Percentiles rank a stretch among this genome's conserved stretches.
Evolutionary conservation across 2,113 vertebrate species (phyloP).

Genomic region (Cranoglanis bouderius): DNA sequence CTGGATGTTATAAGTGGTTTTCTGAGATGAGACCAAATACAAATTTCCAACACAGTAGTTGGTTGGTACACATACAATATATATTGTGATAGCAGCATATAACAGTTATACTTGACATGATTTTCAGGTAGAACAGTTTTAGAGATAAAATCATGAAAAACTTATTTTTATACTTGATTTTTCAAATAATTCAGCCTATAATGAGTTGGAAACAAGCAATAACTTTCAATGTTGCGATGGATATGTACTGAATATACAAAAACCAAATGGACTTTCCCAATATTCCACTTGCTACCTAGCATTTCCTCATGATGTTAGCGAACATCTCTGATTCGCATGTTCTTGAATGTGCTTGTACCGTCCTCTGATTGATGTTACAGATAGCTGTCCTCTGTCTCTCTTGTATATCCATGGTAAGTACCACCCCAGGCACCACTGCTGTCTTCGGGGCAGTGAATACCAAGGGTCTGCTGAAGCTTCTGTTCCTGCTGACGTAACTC

Average conservation of each 20-base stretch:
- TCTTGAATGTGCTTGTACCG: not conserved
- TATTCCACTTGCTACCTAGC: not conserved
- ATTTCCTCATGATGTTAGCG: not conserved
- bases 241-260: not conserved
- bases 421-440: constrained; percentile 17
- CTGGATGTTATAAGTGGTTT: not conserved
- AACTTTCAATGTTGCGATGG: not conserved
- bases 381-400: constrained; percentile 53
- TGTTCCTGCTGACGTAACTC: constrained; percentile 73
- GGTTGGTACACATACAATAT: not conserved
- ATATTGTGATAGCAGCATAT: constrained; percentile 1
- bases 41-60: constrained; percentile 1
- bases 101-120: not conserved
- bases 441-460: constrained; percentile 72
- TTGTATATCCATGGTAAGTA: constrained; percentile 59
- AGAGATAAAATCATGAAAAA: not conserved
- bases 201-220: not conserved
- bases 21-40: not conserved
- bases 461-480: constrained; percentile 72
- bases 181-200: not conserved
- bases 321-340: not conserved
- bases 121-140: not conserved
- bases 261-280: not conserved
- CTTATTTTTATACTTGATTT: not conserved
- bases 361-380: constrained; percentile 60